Conservation (phyloP, 2,888 invertebrate genomes). For the Agriotes lineatus region DNA sequence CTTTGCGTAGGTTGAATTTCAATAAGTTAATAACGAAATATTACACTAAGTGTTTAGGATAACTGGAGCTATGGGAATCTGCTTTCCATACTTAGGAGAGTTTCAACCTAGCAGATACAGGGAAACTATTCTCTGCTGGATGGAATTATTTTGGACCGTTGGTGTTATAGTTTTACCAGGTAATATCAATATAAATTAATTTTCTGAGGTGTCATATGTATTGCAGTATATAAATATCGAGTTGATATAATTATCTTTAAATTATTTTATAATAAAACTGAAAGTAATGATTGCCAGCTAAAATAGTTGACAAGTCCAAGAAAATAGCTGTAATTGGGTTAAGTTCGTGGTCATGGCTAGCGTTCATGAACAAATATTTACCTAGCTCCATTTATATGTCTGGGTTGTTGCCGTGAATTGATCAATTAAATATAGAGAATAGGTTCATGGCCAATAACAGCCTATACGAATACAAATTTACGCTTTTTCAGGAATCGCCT, state of each 20-base stretch:
- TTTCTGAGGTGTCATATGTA: neutral
- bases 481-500: constrained; percentile 75
- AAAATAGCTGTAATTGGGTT: constrained; percentile 16
- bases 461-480: no score
- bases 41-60: constrained; percentile 68
- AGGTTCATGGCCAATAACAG: neutral
- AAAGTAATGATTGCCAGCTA: no score
- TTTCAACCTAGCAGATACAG: constrained; percentile 84
- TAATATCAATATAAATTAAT: constrained; percentile 55
- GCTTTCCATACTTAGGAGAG: constrained; percentile 86
- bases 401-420: constrained; percentile 21
- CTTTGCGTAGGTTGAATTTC: constrained; percentile 77
- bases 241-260: neutral
- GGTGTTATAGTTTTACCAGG: constrained; percentile 82
- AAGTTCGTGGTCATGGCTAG: constrained; percentile 21
- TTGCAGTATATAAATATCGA: neutral
- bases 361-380: constrained; percentile 14
- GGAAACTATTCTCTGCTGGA: constrained; percentile 85
- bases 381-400: constrained; percentile 25
- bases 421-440: neutral
- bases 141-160: constrained; percentile 88
- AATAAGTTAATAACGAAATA: constrained; percentile 54
- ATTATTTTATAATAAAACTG: no score
- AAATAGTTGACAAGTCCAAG: no score
- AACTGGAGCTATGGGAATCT: constrained; percentile 86